Conservation (phyloP, 2,888 invertebrate species). For the Chironomus tentans region DNA sequence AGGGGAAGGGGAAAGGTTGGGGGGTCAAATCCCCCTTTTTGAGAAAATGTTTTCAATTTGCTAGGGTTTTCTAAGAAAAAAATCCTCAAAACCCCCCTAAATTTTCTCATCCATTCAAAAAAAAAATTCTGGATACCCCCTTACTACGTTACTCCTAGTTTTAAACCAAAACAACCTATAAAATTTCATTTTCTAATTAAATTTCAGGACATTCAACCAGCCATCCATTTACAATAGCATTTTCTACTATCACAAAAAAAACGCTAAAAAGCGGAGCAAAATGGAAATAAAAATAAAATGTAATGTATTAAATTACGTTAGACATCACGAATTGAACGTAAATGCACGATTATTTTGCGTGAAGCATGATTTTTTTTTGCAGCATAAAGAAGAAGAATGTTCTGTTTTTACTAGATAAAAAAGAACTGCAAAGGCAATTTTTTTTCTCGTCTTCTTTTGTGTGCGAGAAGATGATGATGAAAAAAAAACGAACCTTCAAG, state of each 20-base stretch:
- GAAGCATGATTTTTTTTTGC: slow-evolving; percentile 33
- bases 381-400: background rate
- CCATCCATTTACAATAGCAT: too few relatives aligned
- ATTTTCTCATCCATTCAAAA: too few relatives aligned
- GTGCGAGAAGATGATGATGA: background rate
- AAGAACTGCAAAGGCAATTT: background rate
- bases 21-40: too few relatives aligned
- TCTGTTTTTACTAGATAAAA: background rate
- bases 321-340: slow-evolving; percentile 32
- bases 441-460: background rate
- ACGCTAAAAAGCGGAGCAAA: slow-evolving; percentile 10
- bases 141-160: too few relatives aligned
- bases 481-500: slow-evolving; percentile 21
- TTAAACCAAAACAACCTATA: too few relatives aligned
- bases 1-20: too few relatives aligned
- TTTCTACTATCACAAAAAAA: background rate
- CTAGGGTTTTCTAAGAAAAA: too few relatives aligned
- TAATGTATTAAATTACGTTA: slow-evolving; percentile 27
- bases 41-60: too few relatives aligned
- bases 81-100: too few relatives aligned
- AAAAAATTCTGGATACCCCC: too few relatives aligned
- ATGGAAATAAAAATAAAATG: slow-evolving; percentile 25
- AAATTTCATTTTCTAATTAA: too few relatives aligned
- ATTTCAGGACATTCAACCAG: too few relatives aligned
- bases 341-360: slow-evolving; percentile 33